phyloP scores from a whole-genome alignment of 2,797 vertebrate species.

The Melanogrammus aeglefinus region DNA sequence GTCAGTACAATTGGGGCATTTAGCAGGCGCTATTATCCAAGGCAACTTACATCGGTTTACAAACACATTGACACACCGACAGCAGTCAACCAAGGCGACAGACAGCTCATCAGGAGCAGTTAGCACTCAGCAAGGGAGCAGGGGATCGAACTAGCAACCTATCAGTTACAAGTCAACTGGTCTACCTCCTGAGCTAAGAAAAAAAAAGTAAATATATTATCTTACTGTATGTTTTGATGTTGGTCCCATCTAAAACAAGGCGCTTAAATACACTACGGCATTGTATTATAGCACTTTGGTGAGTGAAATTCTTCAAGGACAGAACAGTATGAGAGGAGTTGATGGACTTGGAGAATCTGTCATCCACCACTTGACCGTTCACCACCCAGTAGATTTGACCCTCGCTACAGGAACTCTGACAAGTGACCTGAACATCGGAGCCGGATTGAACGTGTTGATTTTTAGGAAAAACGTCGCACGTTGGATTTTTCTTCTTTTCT shows the following conservation, averaged over 20 bases:
- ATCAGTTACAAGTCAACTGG: no score
- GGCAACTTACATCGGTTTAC: no score
- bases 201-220: neutral
- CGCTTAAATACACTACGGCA: slow-evolving; percentile 31
- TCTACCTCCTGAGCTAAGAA: no score
- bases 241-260: slow-evolving; percentile 48
- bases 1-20: neutral
- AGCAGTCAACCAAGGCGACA: no score
- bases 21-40: no score
- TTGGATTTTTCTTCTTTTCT: neutral
- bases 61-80: no score
- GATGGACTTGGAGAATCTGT: slow-evolving; percentile 26
- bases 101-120: no score
- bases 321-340: slow-evolving; percentile 46
- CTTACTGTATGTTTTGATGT: slow-evolving; percentile 59
- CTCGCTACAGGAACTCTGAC: slow-evolving; percentile 34
- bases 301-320: slow-evolving; percentile 47
- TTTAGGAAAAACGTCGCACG: slow-evolving; percentile 46
- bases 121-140: no score
- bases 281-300: slow-evolving; percentile 10
- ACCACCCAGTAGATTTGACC: slow-evolving; percentile 53
- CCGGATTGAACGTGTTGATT: slow-evolving; percentile 45
- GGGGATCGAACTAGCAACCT: no score
- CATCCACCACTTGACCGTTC: neutral
- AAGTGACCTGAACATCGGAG: slow-evolving; percentile 34